Conservation (phyloP, 2,113 vertebrate genomes). For the Xiphorhynchus elegans region DNA sequence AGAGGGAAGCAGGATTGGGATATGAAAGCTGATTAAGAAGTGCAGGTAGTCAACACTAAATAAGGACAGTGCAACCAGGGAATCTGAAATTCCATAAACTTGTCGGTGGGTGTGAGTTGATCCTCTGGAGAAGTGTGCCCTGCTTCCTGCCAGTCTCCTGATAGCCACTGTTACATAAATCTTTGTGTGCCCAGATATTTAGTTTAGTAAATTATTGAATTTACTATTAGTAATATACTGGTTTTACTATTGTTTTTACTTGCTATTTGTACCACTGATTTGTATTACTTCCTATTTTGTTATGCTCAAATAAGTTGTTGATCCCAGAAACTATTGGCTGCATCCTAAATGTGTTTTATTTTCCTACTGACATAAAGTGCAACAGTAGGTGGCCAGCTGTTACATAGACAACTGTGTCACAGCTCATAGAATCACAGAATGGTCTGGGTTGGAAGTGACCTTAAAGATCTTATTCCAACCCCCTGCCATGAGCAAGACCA, state of each 20-base stretch:
- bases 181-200: background rate
- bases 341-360: background rate
- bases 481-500: background rate
- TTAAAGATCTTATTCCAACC: background rate
- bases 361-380: background rate
- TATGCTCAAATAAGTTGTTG: background rate
- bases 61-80: background rate
- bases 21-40: background rate
- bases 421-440: background rate
- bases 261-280: background rate
- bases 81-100: background rate
- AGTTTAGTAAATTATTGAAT: background rate
- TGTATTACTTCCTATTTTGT: background rate
- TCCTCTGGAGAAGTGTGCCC: background rate
- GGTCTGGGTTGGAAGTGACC: background rate
- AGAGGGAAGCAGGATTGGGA: background rate
- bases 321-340: background rate
- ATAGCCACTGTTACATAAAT: rapidly evolving
- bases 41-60: background rate
- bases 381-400: background rate
- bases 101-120: background rate
- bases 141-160: background rate
- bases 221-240: background rate
- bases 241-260: background rate
- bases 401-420: background rate